A percentile compares a stretch with the other conserved stretches of the same genome.
Evolutionary conservation across 2,797 vertebrate genomes (phyloP).

Genomic region (Parambassis ranga): DNA sequence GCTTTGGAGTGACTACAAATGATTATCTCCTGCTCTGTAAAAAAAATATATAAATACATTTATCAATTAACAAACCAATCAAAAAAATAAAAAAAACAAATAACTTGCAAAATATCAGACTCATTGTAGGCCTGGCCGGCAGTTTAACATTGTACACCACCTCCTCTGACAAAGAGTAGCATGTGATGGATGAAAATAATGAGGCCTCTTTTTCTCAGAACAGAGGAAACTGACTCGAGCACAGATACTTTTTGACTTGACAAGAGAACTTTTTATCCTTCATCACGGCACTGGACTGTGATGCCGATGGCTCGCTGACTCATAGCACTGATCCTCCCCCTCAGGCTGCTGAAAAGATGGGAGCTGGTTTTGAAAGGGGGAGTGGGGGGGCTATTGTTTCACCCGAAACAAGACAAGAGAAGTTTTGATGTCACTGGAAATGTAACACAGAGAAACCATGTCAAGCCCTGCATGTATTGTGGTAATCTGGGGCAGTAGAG

Average conservation of each 20-base stretch:
- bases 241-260: conserved; percentile 19
- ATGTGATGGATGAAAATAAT: conserved; percentile 24
- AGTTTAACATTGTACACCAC: too few species aligned
- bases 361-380: too few species aligned
- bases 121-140: too few species aligned
- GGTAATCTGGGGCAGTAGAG: neutral
- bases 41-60: too few species aligned
- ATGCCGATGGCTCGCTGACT: neutral
- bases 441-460: neutral
- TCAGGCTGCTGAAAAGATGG: neutral
- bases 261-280: neutral
- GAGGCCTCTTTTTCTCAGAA: conserved; percentile 11
- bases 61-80: too few species aligned
- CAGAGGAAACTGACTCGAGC: neutral
- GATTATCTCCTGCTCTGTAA: too few species aligned
- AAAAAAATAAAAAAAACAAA: too few species aligned
- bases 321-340: neutral
- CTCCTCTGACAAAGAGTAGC: neutral
- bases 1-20: too few species aligned
- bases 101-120: too few species aligned
- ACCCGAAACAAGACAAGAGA: neutral
- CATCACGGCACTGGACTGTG: conserved; percentile 16
- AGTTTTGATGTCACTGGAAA: neutral
- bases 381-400: neutral
- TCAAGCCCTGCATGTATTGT: neutral